phyloP scores from a whole-genome alignment of 2,888 invertebrate species.

The Sipha maydis region DNA sequence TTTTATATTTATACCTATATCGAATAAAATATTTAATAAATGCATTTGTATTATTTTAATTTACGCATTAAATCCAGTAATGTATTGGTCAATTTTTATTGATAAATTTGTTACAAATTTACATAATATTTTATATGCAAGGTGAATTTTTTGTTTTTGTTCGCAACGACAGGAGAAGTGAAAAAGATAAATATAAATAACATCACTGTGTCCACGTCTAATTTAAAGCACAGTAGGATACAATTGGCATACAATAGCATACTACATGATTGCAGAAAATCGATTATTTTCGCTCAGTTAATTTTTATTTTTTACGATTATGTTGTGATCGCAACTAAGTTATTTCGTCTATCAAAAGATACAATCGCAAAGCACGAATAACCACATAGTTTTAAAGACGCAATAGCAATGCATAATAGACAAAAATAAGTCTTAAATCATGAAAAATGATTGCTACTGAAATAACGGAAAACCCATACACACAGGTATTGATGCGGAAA shows the following conservation, averaged over 20 bases:
- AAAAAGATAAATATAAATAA: neutral
- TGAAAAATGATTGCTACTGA: neutral
- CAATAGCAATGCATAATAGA: neutral
- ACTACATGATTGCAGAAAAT: neutral
- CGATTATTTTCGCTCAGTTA: neutral
- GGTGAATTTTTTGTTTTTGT: neutral
- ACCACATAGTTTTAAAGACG: neutral
- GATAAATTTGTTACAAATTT: neutral
- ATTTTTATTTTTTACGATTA: neutral
- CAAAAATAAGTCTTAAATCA: neutral
- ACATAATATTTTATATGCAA: neutral
- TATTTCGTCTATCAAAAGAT: neutral
- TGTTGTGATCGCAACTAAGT: neutral
- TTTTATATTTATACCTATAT: no score
- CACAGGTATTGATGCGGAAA: neutral
- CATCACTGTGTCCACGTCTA: neutral
- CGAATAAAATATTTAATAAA: no score
- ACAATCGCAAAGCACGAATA: neutral
- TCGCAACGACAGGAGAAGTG: neutral
- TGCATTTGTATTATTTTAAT: neutral
- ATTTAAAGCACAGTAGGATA: neutral
- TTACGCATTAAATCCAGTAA: neutral
- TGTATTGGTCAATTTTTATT: neutral
- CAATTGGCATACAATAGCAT: neutral
- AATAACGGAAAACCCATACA: neutral